A percentile compares a stretch with the other conserved stretches of the same genome.
These are phyloP conservation scores for Antennarius striatus DNA, from an alignment of 2,113 vertebrate species.

Conservation along the genomic window DNA sequence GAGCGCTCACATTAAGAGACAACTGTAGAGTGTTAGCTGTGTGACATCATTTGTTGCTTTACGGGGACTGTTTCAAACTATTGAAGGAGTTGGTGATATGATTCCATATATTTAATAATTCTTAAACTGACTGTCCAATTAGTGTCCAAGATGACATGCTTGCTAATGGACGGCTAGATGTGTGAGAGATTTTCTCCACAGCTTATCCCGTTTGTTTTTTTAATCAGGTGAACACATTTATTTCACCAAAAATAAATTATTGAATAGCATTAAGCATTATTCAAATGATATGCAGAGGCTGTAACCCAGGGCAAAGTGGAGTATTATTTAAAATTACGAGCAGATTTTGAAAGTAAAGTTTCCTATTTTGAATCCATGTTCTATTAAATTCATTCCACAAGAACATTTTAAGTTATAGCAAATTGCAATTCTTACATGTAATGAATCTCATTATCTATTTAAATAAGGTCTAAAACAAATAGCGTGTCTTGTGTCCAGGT, in stretches of 20 bases:
- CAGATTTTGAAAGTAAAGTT: not conserved
- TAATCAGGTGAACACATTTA: not conserved
- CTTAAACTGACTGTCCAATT: not conserved
- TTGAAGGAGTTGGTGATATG: no score
- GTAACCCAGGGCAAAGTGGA: no score
- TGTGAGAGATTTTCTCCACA: not conserved
- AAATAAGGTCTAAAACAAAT: slow-evolving; percentile 19
- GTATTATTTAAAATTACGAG: no score
- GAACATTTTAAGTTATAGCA: not conserved
- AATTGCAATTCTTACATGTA: slow-evolving; percentile 1
- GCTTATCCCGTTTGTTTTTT: not conserved
- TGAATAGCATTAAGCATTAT: no score
- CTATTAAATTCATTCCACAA: not conserved
- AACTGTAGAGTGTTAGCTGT: no score
- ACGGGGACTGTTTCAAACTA: no score
- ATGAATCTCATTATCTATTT: slow-evolving; percentile 7
- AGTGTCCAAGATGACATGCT: not conserved
- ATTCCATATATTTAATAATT: no score
- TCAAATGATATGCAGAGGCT: no score
- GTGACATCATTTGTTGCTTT: no score
- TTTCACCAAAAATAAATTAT: not conserved
- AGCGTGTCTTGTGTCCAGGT: slow-evolving; percentile 25
- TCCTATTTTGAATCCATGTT: slow-evolving; percentile 6
- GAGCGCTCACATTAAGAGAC: no score
- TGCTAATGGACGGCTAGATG: not conserved